Evolutionary conservation across 2,888 invertebrate genomes (phyloP), one percentile per base, ranked within the genome.

Genomic region (Pocota personata): DNA sequence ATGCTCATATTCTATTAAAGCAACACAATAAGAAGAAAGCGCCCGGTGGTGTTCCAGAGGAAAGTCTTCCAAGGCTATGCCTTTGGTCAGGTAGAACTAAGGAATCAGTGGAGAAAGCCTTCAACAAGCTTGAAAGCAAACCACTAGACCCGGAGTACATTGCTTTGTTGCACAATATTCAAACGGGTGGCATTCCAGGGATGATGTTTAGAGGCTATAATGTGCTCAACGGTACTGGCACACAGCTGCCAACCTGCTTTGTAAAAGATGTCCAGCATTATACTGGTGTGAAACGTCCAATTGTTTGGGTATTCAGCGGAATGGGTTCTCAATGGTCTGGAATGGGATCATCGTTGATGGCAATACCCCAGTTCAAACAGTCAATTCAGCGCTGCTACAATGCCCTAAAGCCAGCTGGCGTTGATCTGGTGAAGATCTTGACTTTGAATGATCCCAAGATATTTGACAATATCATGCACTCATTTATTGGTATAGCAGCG

Each of bases 241-340:
- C 82, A 0, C 60, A 77, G 0, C 84, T 87, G 30, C 88, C 90
- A 1, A 55, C 92, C 0, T 90, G 92, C 0, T 87, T 93, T 0
- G 89, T 92, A 0, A 93, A 93, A 30, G 94, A 94, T 32, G 91
- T 94, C n/a, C 93, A 94, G 88, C 94, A 95, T 90, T 94, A 93
- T 91, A 93, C 94, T 0, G 95, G 94, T 0, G 93, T 93, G 0
- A 94, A 93, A 60, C 93, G 95, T 0, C 96, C 97, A 0, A 93
- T 97, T 0, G 98, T 97, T 95, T 97, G 96, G 92, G 95, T 97
- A 52, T 98, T 97, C 93, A 96, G 97, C 64, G 97, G 97, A 30
- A 96, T 98, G 96, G 97, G 97, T 1, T 95, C 96, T 0, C 97
- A 97, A 90, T 97, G 97, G 97, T 92, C 95, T 7, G 95, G 95